Base-by-base conservation (phyloP, 1,140 invertebrate species). In the Tenebrio molitor region DNA sequence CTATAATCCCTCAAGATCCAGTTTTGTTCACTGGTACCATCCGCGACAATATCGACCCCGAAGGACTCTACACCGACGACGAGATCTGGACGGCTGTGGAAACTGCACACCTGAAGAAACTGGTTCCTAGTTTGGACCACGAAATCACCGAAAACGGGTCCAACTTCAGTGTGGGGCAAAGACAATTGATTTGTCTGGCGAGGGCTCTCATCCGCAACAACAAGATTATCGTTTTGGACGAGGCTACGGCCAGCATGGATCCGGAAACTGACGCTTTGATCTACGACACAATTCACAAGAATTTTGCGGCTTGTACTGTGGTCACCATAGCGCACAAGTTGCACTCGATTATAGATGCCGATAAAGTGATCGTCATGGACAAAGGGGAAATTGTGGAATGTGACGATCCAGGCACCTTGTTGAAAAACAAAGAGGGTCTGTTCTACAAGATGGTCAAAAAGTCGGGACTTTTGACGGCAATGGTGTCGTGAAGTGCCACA, bases 1-100 rank as follows among this genome's bases (percentile, higher is more conserved):
- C 92, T 15, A 93, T 94, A 17, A 93, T 95, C 72, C 93, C 93
- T 0, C 93, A 96, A 83, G 93, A 92, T 75, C 94, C 95, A 0
- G 90, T 96, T 8, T 81, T 96, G 0, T 96, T 96, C 80, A 92
- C 93, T 0, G 94, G 93, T 0, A 90, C 89, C 6, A 79, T 96
- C 63, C 86, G 95, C 12, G 91, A 90, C 77, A 97, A 97, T 83
- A 85, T 97, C 73, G 95, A 97, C 85, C 95, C 95, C 0, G 95
- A 95, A 78, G 86, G 91, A 73, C 81, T 85, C 14, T 91, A 91
- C 77, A 82, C 83, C 33, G 94, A 96, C 78, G 85, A 88, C 82
- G 76, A 94, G 78, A 81, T 97, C 0, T 96, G 95, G 95, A 84
- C 86, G 74, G 93, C 92, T 0, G 84, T 97, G 16, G 92, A 95